Evolutionary conservation across 92 coral and sea anemone genomes (phyloP), one percentile per base, ranked within the genome.

Genomic region (Muricea muricata): DNA sequence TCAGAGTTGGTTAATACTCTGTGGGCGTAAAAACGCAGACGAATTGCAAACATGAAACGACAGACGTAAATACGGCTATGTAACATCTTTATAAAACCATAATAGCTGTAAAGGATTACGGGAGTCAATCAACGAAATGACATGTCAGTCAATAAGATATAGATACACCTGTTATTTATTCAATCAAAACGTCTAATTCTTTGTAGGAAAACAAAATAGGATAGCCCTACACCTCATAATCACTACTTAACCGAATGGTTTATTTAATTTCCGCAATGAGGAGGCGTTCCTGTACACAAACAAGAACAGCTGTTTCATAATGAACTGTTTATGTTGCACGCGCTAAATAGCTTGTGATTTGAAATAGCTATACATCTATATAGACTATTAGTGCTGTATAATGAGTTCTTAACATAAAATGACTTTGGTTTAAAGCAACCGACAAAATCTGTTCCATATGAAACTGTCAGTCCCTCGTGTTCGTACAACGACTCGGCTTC

Each of bases 291-390:
- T 28, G 1, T 60, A 28, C 26, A 29, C 33, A 60, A 60, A 60
- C 68, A 60, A 29, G 12, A 20, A 20, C 68, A 60, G 68, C 32
- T 60, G 68, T 29, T 13, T 60, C 17, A 4, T 24, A 60, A 60
- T 60, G 68, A 60, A 60, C 68, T 60, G 68, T 60, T 29, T 23
- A 15, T 23, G 13, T 60, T 60, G 68, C 68, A 60, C 68, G 68
- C 68, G 68, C 26, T 60, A 60, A 60, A 60, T n/a, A n/a, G n/a
- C n/a, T n/a, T n/a, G n/a, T 60, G 34, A 57, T 13, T 60, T 60
- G 32, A 60, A 24, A 60, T 60, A 24, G 26, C 34, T 60, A 23
- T 24, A 28, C 7, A 28, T 60, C 8, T 60, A 28, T n/a, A n/a
- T n/a, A n/a, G n/a, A n/a, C n/a, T n/a, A n/a, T n/a, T n/a, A n/a